Evolutionary conservation across 2,113 vertebrate species (phyloP).

Genomic region (Phylloscopus trochilus): DNA sequence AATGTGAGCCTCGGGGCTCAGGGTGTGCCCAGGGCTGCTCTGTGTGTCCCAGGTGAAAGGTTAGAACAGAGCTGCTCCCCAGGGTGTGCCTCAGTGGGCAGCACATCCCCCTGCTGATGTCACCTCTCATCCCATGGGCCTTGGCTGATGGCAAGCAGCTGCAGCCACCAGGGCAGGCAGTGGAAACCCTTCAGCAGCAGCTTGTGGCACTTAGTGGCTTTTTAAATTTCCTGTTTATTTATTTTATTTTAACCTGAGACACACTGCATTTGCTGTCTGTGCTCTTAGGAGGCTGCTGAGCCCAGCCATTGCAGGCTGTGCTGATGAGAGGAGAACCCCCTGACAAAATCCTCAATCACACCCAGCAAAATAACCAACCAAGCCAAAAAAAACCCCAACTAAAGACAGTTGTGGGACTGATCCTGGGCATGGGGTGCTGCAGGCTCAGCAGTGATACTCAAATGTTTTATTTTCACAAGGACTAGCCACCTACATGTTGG

Average conservation of each 20-base stretch:
- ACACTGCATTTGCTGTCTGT: rapidly evolving
- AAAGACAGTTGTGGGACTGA: neutral
- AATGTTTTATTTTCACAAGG: neutral
- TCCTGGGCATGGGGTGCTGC: neutral
- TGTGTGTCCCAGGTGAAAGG: neutral
- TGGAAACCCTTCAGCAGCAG: neutral
- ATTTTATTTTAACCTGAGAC: neutral
- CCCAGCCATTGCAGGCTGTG: neutral
- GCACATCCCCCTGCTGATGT: neutral
- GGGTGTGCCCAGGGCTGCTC: rapidly evolving
- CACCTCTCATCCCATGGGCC: neutral
- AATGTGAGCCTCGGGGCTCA: neutral
- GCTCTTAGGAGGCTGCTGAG: neutral
- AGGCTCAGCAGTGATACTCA: neutral
- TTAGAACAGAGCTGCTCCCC: neutral
- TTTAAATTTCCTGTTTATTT: neutral
- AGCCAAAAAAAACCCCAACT: neutral
- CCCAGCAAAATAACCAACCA: neutral
- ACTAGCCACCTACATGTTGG: rapidly evolving
- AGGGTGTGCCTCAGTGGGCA: neutral
- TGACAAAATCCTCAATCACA: neutral
- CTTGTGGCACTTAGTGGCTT: neutral
- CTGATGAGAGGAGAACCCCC: neutral
- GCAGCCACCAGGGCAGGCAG: neutral
- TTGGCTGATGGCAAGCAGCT: neutral